Evolutionary conservation across 1,140 invertebrate species (phyloP).

Genomic region (Camponotus vicinus): DNA sequence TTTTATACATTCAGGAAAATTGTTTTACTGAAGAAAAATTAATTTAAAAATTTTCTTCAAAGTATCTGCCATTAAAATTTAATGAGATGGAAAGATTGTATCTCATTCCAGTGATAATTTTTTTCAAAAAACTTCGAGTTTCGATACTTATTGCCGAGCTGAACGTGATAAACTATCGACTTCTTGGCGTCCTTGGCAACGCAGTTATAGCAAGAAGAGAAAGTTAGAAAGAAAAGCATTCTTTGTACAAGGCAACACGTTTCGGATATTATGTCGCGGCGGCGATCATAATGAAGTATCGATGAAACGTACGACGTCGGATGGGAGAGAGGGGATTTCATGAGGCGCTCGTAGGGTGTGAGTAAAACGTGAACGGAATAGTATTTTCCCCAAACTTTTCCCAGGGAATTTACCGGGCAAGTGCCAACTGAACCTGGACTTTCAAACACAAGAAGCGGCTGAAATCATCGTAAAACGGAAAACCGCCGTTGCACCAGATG

Average conservation of each 20-base stretch:
- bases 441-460: slow-evolving; percentile 69
- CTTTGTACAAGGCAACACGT: slow-evolving; percentile 66
- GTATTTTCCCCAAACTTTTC: slow-evolving; percentile 74
- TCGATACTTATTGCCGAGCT: not conserved
- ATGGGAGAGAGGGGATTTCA: slow-evolving; percentile 35
- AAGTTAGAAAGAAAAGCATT: slow-evolving; percentile 71
- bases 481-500: slow-evolving; percentile 73
- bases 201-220: slow-evolving; percentile 48
- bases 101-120: not conserved
- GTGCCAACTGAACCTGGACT: slow-evolving; percentile 62
- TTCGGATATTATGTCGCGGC: slow-evolving; percentile 73
- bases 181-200: slow-evolving; percentile 26
- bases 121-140: not conserved
- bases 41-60: not conserved
- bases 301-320: slow-evolving; percentile 68
- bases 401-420: slow-evolving; percentile 70
- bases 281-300: slow-evolving; percentile 73
- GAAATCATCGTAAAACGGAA: slow-evolving; percentile 68
- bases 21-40: not conserved
- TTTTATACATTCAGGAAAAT: not conserved
- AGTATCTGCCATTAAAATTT: slow-evolving; percentile 6
- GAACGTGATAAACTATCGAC: slow-evolving; percentile 26
- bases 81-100: not conserved
- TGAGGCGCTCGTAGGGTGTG: slow-evolving; percentile 15
- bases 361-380: slow-evolving; percentile 71